Percentiles rank a stretch among this genome's conserved stretches.
These are phyloP conservation scores for Myzus persicae DNA, from an alignment of 1,140 invertebrate species.

Conservation along the genomic window DNA sequence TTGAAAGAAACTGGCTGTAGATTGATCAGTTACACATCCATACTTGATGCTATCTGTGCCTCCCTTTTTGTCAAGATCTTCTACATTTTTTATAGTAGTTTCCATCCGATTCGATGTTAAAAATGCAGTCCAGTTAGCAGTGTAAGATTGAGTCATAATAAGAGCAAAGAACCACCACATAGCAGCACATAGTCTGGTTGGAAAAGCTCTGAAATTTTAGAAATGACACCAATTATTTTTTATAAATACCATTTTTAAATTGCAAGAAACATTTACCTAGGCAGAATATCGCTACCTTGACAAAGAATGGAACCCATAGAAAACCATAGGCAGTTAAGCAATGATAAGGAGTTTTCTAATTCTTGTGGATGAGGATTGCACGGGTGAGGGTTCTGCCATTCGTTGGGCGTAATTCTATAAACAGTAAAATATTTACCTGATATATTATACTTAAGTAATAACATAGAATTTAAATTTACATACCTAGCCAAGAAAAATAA, in stretches of 20 bases:
- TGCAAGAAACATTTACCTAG: constrained; percentile 77
- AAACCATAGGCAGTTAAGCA: constrained; percentile 95
- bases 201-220: constrained; percentile 70
- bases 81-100: constrained; percentile 84
- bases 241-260: background rate
- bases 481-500: constrained; percentile 87
- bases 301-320: constrained; percentile 93
- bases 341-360: constrained; percentile 88
- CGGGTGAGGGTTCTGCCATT: constrained; percentile 90
- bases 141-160: constrained; percentile 95
- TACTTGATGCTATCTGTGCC: constrained; percentile 91
- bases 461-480: constrained; percentile 58
- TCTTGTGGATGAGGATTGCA: constrained; percentile 80
- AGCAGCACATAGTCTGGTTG: constrained; percentile 80
- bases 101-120: constrained; percentile 87
- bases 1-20: constrained; percentile 78
- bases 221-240: background rate
- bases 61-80: constrained; percentile 72
- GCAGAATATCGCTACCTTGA: constrained; percentile 89
- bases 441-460: background rate
- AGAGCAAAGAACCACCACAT: constrained; percentile 97
- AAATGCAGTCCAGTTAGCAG: constrained; percentile 94
- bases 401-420: constrained; percentile 87
- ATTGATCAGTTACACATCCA: constrained; percentile 78
- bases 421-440: background rate